Conservation (phyloP, 2,113 vertebrate species). For the Alces alces region DNA sequence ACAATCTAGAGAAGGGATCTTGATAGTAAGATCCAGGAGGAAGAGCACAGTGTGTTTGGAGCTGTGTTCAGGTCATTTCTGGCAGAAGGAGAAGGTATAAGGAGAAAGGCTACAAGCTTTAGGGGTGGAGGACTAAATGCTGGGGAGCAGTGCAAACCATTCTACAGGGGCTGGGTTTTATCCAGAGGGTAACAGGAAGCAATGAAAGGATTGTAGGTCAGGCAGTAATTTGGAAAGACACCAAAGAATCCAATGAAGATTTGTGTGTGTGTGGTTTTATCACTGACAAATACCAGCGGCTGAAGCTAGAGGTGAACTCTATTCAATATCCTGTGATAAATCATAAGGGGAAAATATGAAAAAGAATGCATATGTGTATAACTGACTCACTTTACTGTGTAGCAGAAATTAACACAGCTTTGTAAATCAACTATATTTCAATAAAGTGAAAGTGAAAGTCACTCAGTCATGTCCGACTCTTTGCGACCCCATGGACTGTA, state of each 20-base stretch:
- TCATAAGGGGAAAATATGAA: background rate
- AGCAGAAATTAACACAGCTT: background rate
- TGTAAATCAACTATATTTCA: background rate
- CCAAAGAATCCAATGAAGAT: background rate
- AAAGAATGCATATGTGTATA: background rate
- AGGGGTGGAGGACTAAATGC: background rate
- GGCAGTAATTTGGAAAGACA: background rate
- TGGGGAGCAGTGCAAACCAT: background rate
- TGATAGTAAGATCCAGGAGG: background rate
- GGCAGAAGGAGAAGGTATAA: background rate
- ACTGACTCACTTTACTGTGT: background rate
- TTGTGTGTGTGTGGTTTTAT: background rate
- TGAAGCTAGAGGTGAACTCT: background rate
- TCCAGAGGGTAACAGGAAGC: background rate
- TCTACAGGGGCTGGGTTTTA: background rate
- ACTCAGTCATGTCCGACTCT: background rate
- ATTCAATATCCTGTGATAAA: background rate
- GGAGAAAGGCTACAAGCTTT: background rate
- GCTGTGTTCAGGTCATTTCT: background rate
- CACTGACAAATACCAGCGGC: background rate
- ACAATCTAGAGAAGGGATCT: background rate
- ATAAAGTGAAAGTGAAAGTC: background rate
- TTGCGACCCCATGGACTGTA: background rate
- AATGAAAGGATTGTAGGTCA: background rate
- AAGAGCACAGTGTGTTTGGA: background rate